These are phyloP conservation scores for Prunella fulvescens DNA, from an alignment of 2,113 vertebrate genomes.

Conservation along the genomic window DNA sequence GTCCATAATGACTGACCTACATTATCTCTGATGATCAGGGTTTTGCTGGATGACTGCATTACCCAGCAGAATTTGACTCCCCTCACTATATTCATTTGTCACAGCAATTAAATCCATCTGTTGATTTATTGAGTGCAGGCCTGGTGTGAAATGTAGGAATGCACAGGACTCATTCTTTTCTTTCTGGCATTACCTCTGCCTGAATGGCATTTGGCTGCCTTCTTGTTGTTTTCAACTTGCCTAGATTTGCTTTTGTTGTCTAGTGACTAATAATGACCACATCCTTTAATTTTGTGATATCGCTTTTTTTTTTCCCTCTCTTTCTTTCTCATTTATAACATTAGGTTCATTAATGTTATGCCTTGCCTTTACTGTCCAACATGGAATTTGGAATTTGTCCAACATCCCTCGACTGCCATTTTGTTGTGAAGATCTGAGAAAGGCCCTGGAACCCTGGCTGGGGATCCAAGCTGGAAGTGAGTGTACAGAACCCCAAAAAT, in stretches of 20 bases:
- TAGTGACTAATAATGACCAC: not conserved
- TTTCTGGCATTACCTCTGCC: not conserved
- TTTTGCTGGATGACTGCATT: constrained; percentile 25
- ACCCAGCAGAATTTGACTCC: not conserved
- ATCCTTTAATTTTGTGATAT: not conserved
- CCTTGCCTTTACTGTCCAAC: not conserved
- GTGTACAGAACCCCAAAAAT: not conserved
- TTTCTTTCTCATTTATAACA: not conserved
- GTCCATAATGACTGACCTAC: constrained; percentile 51
- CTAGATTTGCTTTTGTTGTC: not conserved
- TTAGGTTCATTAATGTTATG: not conserved
- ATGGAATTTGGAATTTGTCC: not conserved
- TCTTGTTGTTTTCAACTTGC: not conserved
- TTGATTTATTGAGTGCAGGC: constrained; percentile 10
- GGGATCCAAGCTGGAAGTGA: not conserved
- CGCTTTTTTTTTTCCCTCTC: accelerated
- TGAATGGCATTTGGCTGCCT: not conserved
- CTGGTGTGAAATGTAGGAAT: not conserved
- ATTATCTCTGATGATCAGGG: constrained; percentile 9
- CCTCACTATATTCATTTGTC: constrained; percentile 2
- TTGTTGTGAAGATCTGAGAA: not conserved
- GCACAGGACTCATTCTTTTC: not conserved
- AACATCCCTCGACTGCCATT: accelerated
- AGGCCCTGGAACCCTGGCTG: not conserved
- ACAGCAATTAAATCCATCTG: constrained; percentile 50